Evolutionary conservation across 2,113 vertebrate genomes (phyloP).

Genomic region (Pavo muticus): DNA sequence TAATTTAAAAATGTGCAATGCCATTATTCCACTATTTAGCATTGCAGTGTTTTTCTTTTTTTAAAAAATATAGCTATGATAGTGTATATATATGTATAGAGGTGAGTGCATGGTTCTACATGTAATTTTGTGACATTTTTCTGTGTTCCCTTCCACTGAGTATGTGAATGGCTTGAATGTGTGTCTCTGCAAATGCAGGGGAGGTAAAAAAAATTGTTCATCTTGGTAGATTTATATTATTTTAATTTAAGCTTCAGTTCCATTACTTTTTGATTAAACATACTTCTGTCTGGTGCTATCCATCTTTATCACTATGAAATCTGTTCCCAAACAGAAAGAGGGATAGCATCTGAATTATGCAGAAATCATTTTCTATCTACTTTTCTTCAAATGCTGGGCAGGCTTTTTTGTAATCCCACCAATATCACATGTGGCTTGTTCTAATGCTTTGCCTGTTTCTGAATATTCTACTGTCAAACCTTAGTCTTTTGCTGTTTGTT

Average conservation of each 20-base stretch:
- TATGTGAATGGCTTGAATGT: background rate
- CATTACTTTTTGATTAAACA: constrained; percentile 74
- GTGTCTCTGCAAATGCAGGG: background rate
- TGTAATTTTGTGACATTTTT: background rate
- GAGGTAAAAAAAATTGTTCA: constrained; percentile 36
- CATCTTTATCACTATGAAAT: constrained; percentile 63
- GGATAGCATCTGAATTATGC: constrained; percentile 66
- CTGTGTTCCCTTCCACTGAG: background rate
- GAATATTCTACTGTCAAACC: constrained; percentile 6
- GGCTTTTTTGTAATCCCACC: constrained; percentile 49
- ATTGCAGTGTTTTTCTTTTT: background rate
- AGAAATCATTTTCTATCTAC: constrained; percentile 59
- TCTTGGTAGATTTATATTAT: constrained; percentile 69
- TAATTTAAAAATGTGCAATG: background rate
- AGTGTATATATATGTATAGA: background rate
- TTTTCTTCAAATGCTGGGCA: constrained; percentile 58
- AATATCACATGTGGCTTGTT: constrained; percentile 25
- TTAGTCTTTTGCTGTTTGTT: background rate
- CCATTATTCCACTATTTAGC: background rate
- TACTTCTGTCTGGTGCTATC: constrained; percentile 56
- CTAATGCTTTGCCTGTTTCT: constrained; percentile 38
- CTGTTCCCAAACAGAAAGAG: constrained; percentile 56
- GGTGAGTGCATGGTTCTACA: background rate
- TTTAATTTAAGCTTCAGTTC: constrained; percentile 70
- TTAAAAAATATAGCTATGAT: background rate